Evolutionary conservation across 2,888 invertebrate species (phyloP), one percentile per base, ranked within the genome.

Genomic region (Galeruca laticollis): DNA sequence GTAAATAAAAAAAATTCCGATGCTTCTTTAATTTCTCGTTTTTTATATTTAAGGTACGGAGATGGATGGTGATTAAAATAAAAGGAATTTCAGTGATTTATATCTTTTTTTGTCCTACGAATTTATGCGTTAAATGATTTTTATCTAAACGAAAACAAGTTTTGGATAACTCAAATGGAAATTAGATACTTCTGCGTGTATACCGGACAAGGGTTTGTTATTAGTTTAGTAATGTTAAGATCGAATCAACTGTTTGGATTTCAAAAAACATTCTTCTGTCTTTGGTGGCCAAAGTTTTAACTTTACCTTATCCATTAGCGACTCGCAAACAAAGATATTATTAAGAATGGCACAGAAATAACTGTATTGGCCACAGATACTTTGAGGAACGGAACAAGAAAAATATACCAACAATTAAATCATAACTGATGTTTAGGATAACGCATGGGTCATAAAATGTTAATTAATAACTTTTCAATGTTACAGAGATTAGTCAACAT

Each of bases 41-140:
- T 59, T 60, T 20, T 57, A 18, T 52, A 15, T 60, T 60, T 60
- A 18, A 71, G 54, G 64, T 49, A 63, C 60, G 64, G 26, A 68
- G 71, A 68, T 68, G 60, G 54, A 60, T 60, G 63, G 64, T 64
- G 71, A 71, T 71, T 71, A 71, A 68, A 69, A 70, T 68, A 68
- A 62, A 51, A 66, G 64, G 71, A 68, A 71, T 64, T 71, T 68
- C 63, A 59, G 60, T 71, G 71, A 71, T 71, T 71, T 71, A 71
- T 71, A 67, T 71, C 56, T 63, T 63, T 66, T 62, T 64, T 64
- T 66, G 66, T 66, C 59, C 66, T 51, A 59, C 49, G 66, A 66
- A 66, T 66, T 66, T 66, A 66, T 66, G 59, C 31, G 66, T 49
- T 35, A 59, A 66, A 59, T 51, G 66, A 66, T 66, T 66, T 66